phyloP scores from a whole-genome alignment of 2,113 vertebrate genomes.

The Pelvicachromis taeniatus region DNA sequence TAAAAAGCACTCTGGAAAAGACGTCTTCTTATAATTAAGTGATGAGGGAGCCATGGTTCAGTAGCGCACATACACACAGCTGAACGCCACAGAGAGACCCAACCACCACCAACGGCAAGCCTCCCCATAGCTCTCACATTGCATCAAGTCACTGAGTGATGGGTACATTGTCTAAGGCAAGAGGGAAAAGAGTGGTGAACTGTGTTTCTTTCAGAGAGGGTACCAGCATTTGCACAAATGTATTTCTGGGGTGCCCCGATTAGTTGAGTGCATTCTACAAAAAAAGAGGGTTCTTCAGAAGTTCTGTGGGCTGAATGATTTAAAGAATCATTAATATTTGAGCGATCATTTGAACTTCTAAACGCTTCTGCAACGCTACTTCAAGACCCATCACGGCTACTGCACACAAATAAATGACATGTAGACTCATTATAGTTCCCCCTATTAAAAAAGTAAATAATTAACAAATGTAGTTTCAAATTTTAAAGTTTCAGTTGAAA shows the following conservation, averaged over 20 bases:
- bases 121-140: slow-evolving; percentile 60
- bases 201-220: slow-evolving; percentile 49
- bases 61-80: slow-evolving; percentile 41
- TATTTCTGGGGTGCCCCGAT: slow-evolving; percentile 21
- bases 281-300: slow-evolving; percentile 33
- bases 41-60: slow-evolving; percentile 58
- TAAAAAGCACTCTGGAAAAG: slow-evolving; percentile 50
- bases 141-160: slow-evolving; percentile 67
- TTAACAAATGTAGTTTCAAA: not conserved
- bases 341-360: slow-evolving; percentile 54
- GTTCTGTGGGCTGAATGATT: slow-evolving; percentile 54
- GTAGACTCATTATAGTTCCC: not conserved
- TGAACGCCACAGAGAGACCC: slow-evolving; percentile 23
- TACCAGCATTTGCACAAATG: slow-evolving; percentile 10
- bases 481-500: not conserved
- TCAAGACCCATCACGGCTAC: not conserved
- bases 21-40: slow-evolving; percentile 58
- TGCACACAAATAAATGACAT: not conserved
- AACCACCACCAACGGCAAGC: slow-evolving; percentile 4
- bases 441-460: not conserved
- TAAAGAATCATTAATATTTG: slow-evolving; percentile 50
- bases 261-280: slow-evolving; percentile 29
- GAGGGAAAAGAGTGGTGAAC: slow-evolving; percentile 64
- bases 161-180: slow-evolving; percentile 60
- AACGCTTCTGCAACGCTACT: slow-evolving; percentile 24